phyloP scores from a whole-genome alignment of 2,797 vertebrate species.

The Etheostoma perlongum region DNA sequence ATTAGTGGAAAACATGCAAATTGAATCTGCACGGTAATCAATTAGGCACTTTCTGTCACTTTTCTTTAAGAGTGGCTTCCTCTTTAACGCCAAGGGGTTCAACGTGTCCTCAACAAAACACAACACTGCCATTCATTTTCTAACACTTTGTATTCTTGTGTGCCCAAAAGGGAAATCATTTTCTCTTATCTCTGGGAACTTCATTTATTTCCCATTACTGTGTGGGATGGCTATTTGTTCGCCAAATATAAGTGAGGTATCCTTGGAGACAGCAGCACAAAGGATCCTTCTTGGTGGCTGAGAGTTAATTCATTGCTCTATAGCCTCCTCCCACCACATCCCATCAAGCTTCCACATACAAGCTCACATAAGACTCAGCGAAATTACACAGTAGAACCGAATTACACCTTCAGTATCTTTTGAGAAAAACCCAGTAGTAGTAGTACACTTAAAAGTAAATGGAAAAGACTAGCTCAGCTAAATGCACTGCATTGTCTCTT shows the following conservation, averaged over 20 bases:
- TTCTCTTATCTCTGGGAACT: constrained; percentile 53
- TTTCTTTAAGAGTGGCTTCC: constrained; percentile 7
- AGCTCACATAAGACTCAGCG: constrained; percentile 38
- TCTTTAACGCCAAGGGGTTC: constrained; percentile 18
- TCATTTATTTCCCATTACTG: constrained; percentile 72
- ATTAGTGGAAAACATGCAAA: background rate
- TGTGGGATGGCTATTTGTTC: constrained; percentile 61
- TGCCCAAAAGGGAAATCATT: constrained; percentile 48
- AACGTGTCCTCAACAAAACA: constrained; percentile 40
- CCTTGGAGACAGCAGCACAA: constrained; percentile 70
- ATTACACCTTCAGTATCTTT: constrained; percentile 33
- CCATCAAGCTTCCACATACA: constrained; percentile 45
- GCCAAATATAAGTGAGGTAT: constrained; percentile 68
- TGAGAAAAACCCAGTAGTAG: constrained; percentile 46
- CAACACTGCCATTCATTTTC: constrained; percentile 63
- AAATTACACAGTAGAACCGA: constrained; percentile 48
- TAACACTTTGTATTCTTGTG: constrained; percentile 46
- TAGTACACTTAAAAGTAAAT: constrained; percentile 38
- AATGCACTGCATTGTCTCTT: constrained; percentile 25
- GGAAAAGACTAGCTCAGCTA: constrained; percentile 37
- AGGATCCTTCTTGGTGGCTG: constrained; percentile 53
- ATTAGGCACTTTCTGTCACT: constrained; percentile 24
- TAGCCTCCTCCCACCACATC: constrained; percentile 44
- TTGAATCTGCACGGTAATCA: constrained; percentile 2
- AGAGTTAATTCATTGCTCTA: constrained; percentile 61